Evolutionary conservation across 2,888 invertebrate genomes (phyloP).

Genomic region (Limnephilus rhombicus): DNA sequence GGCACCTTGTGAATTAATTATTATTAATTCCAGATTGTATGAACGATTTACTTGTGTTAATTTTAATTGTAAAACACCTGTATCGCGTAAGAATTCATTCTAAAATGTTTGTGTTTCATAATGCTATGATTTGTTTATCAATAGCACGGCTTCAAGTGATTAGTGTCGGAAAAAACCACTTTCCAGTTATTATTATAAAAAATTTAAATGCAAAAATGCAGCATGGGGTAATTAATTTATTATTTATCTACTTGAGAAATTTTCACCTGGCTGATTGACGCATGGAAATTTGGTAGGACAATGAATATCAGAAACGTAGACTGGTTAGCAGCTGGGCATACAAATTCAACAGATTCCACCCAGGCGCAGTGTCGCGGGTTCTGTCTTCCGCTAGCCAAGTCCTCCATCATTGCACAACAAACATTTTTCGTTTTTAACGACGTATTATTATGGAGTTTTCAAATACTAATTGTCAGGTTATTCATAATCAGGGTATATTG

Average conservation of each 20-base stretch:
- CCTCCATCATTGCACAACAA: no score
- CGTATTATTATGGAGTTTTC: no score
- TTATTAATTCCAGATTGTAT: not conserved
- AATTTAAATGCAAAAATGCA: not conserved
- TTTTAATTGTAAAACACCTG: not conserved
- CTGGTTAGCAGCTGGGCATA: no score
- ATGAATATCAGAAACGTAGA: no score
- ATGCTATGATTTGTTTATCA: not conserved
- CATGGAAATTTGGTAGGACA: no score
- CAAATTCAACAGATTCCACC: no score
- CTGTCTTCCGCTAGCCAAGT: no score
- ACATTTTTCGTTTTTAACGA: no score
- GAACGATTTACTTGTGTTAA: not conserved
- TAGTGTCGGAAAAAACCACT: not conserved
- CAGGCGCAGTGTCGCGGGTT: no score
- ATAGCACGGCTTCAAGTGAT: not conserved
- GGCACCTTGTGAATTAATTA: not conserved
- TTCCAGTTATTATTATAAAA: not conserved
- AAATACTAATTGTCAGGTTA: no score
- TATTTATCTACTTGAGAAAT: not conserved
- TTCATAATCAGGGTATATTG: no score
- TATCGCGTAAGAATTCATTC: not conserved
- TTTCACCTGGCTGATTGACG: not conserved
- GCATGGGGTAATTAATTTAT: not conserved
- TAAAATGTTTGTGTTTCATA: not conserved